Percentiles rank a stretch among this genome's conserved stretches.
phyloP scores from a whole-genome alignment of 2,113 vertebrate genomes.

The Paracanthobrama guichenoti region DNA sequence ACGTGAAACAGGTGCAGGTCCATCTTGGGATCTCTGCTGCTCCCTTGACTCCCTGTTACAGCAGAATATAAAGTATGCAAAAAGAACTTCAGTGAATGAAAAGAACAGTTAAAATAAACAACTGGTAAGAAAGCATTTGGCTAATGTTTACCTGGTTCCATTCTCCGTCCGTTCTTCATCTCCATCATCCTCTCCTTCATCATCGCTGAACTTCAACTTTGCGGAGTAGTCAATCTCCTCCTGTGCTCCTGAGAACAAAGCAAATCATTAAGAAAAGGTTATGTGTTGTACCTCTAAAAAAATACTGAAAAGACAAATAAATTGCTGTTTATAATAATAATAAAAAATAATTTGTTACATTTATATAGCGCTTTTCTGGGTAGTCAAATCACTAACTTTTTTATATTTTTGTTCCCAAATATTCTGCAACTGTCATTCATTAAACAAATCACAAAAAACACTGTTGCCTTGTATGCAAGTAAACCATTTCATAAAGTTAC shows the following conservation, averaged over 20 bases:
- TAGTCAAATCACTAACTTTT: too few relatives aligned
- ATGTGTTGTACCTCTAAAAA: neutral
- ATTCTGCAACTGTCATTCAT: neutral
- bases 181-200: slow-evolving; percentile 88
- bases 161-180: slow-evolving; percentile 81
- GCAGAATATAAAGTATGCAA: neutral
- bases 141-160: slow-evolving; percentile 69
- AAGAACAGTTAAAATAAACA: neutral
- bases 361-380: too few relatives aligned
- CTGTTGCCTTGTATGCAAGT: neutral
- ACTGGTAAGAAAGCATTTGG: neutral
- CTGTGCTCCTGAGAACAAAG: slow-evolving; percentile 79
- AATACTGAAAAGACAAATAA: neutral
- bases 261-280: neutral
- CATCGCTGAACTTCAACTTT: slow-evolving; percentile 93
- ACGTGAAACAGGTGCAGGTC: slow-evolving; percentile 60
- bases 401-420: neutral
- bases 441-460: neutral
- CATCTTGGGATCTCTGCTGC: slow-evolving; percentile 71
- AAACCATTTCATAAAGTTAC: neutral
- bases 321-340: neutral
- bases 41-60: slow-evolving; percentile 62
- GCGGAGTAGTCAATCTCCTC: slow-evolving; percentile 95
- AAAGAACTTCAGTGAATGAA: neutral
- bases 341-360: too few relatives aligned